Evolutionary conservation across 2,113 vertebrate genomes (phyloP).

Genomic region (Hippoglossus stenolepis): DNA sequence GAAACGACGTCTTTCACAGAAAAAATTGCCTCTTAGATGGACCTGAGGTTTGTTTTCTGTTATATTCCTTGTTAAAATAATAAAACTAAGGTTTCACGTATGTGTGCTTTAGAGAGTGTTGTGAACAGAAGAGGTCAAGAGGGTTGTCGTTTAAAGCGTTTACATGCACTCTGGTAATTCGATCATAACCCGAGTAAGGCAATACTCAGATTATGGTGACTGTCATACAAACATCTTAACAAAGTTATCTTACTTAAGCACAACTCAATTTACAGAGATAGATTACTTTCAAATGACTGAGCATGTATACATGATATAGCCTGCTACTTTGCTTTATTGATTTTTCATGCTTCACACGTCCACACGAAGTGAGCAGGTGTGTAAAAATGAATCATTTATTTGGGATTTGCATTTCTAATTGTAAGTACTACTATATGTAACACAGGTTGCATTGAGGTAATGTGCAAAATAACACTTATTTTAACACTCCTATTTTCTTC

Average conservation of each 20-base stretch:
- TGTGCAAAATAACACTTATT: not conserved
- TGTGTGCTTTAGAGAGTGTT: not conserved
- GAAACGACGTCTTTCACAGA: not conserved
- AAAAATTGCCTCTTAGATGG: not conserved
- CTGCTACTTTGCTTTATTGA: not conserved
- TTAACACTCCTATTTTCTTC: not conserved
- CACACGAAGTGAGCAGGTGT: not conserved
- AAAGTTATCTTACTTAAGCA: slow-evolving; percentile 38
- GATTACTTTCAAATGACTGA: slow-evolving; percentile 19
- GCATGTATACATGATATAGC: slow-evolving; percentile 4
- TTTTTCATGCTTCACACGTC: no score
- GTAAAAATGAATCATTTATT: not conserved
- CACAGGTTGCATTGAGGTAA: not conserved
- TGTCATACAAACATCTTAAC: not conserved
- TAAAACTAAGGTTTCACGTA: not conserved
- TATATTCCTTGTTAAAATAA: not conserved
- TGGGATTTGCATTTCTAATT: not conserved
- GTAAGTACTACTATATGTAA: not conserved
- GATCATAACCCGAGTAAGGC: slow-evolving; percentile 53
- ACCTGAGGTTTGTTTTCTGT: not conserved
- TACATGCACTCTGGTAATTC: slow-evolving; percentile 53
- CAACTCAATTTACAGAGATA: slow-evolving; percentile 50
- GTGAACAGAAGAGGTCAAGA: slow-evolving; percentile 19
- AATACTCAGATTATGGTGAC: slow-evolving; percentile 44
- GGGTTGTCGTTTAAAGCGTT: slow-evolving; percentile 27